Conservation (phyloP, 92 coral and sea anemone genomes). For the Actinostola sp. region DNA sequence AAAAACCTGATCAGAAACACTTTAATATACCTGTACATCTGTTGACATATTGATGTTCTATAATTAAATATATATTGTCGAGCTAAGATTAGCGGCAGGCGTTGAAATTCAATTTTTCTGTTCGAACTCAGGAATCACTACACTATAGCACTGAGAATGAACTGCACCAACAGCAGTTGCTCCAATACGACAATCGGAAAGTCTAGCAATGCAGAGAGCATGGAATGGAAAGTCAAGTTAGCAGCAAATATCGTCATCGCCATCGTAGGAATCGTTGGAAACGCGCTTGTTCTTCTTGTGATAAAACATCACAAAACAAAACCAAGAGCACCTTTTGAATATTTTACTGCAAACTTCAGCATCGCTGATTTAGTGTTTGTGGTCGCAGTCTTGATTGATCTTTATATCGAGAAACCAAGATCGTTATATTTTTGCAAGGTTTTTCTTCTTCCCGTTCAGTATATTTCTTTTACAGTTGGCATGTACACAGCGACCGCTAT, state of each 20-base stretch:
- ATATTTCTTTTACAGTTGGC: background rate
- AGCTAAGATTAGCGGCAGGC: too few relatives aligned
- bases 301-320: background rate
- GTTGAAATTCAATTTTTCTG: too few relatives aligned
- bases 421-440: background rate
- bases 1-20: too few relatives aligned
- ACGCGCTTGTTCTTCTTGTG: background rate
- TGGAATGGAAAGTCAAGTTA: too few relatives aligned
- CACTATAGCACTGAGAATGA: too few relatives aligned
- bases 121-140: too few relatives aligned
- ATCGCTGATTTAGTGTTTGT: background rate
- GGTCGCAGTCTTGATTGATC: background rate
- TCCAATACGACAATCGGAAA: too few relatives aligned
- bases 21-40: too few relatives aligned
- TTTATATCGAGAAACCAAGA: background rate
- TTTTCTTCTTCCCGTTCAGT: background rate
- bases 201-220: too few relatives aligned
- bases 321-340: slow-evolving; percentile 1
- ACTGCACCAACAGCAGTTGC: too few relatives aligned
- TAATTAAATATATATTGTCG: too few relatives aligned
- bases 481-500: slow-evolving; percentile 5
- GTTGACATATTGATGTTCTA: too few relatives aligned
- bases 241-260: background rate
- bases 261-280: background rate
- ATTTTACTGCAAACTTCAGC: slow-evolving; percentile 8